phyloP scores from a whole-genome alignment of 2,888 invertebrate species.

The Pardosa pseudoannulata region DNA sequence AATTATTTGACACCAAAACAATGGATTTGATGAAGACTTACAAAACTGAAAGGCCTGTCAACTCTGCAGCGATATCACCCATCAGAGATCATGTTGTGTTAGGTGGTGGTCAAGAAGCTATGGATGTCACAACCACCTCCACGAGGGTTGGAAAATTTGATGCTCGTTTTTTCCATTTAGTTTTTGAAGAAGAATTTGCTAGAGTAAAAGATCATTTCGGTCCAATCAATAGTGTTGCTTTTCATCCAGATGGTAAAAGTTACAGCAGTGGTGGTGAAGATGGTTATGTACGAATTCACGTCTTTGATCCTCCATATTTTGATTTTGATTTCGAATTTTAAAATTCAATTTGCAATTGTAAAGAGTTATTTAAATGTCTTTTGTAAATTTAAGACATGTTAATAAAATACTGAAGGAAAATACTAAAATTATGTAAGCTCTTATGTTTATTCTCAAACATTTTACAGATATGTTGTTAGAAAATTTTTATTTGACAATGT shows the following conservation, averaged over 20 bases:
- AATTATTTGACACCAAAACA: slow-evolving; percentile 92
- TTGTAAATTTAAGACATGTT: no score
- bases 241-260: slow-evolving; percentile 98
- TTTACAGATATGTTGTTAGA: no score
- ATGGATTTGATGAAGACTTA: slow-evolving; percentile 93
- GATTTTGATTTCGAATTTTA: slow-evolving; percentile 95
- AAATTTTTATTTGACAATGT: no score
- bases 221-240: slow-evolving; percentile 98
- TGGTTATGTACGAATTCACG: slow-evolving; percentile 96
- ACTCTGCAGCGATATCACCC: slow-evolving; percentile 98
- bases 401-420: no score
- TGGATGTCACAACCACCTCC: slow-evolving; percentile 98
- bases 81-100: slow-evolving; percentile 96
- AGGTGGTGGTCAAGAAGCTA: slow-evolving; percentile 99
- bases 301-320: slow-evolving; percentile 96
- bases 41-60: slow-evolving; percentile 98
- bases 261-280: slow-evolving; percentile 99
- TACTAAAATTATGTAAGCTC: no score
- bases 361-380: no score
- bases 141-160: slow-evolving; percentile 99
- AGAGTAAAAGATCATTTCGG: slow-evolving; percentile 99
- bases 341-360: no score
- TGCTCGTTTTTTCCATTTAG: slow-evolving; percentile 93
- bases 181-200: slow-evolving; percentile 98
- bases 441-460: no score